Conservation (phyloP, 2,113 vertebrate species). For the Grammomys surdaster region DNA sequence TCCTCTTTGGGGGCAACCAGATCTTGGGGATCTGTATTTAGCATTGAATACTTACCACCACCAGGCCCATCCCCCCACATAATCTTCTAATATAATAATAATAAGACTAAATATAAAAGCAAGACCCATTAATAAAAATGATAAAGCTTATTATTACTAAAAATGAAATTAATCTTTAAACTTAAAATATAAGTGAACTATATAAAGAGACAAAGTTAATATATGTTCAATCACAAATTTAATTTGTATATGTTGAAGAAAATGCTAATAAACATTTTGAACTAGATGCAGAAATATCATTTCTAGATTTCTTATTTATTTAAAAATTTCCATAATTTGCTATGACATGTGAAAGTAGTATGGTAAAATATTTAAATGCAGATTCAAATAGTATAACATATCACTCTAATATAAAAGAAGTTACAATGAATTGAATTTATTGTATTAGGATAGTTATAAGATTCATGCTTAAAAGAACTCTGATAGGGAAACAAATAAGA, state of each 20-base stretch:
- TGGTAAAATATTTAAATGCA: slow-evolving; percentile 32
- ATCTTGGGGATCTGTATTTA: too few relatives aligned
- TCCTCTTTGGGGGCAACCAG: too few relatives aligned
- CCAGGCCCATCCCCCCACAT: background rate
- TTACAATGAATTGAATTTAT: slow-evolving; percentile 41
- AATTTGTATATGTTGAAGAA: background rate
- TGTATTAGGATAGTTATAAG: background rate
- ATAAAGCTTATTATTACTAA: background rate
- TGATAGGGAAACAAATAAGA: too few relatives aligned
- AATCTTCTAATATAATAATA: background rate
- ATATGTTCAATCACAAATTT: slow-evolving; percentile 4
- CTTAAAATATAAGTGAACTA: slow-evolving; percentile 14
- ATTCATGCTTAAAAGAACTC: background rate
- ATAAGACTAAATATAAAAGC: background rate
- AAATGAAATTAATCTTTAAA: slow-evolving; percentile 1
- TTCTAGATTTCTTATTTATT: slow-evolving; percentile 34
- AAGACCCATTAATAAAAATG: background rate
- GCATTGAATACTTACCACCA: too few relatives aligned
- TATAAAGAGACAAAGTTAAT: slow-evolving; percentile 1
- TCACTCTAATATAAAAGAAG: slow-evolving; percentile 44
- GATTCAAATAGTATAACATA: slow-evolving; percentile 9
- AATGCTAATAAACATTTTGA: background rate
- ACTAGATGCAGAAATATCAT: background rate
- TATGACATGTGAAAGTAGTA: background rate
- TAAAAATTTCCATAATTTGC: background rate